Evolutionary conservation across 2,888 invertebrate genomes (phyloP), one percentile per base, ranked within the genome.

Genomic region (Blastobasis adustella): DNA sequence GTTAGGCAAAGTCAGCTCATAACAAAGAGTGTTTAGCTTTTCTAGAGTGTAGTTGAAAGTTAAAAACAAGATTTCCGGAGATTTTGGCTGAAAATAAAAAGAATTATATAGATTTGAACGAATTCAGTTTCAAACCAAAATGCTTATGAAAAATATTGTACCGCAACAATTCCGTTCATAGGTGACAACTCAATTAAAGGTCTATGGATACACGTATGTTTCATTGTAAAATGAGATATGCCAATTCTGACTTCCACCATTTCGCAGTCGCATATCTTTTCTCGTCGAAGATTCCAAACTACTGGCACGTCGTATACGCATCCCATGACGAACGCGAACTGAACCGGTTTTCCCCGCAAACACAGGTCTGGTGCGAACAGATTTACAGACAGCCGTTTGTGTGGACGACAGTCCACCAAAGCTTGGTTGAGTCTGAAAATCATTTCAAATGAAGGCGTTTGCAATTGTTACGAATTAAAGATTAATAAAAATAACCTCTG

Each of bases 261-360:
- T 46, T 74, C 73, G 54, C 88, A 88, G 37, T 83, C 79, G 58
- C 88, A 88, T 52, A 88, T 79, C 61, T 88, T 85, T 54, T 82
- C 78, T 46, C 88, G 73, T 1, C 81, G 69, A 46, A 88, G 56
- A 51, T 59, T 77, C 81, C 86, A 88, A 3, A 76, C 59, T 0
- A 85, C 86, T 0, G 80, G 73, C 0, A 63, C 75, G 4, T 53
- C 58, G 59, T 79, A 82, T 1, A 83, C 67, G 54, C 82, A 82
- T 0, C 82, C 85, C 60, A 88, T 58, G 0, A 88, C 77, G 37
- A 87, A 78, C 54, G 83, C 63, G 7, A 87, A 57, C 50, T 85
- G 79, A 0, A 85, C 85, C 4, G 56, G 41, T 6, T 71, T 76
- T 2, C 65, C 57, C 5, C 73, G 62, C 37, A 79, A 60, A 57